phyloP scores from a whole-genome alignment of 1,140 invertebrate species.

The Drosophila cardini region DNA sequence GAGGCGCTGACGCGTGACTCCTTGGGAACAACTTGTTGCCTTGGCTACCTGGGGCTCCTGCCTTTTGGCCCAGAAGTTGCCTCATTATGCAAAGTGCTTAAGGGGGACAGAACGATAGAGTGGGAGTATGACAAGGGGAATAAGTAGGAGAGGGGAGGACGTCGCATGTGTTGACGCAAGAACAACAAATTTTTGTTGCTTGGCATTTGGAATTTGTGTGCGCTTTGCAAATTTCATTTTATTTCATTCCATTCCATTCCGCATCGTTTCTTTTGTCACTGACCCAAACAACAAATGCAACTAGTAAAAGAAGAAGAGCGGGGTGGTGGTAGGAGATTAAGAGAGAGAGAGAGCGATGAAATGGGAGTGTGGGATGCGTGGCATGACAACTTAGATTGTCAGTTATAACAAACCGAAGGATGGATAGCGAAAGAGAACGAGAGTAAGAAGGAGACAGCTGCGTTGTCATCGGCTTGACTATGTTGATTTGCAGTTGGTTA shows the following conservation, averaged over 20 bases:
- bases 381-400: slow-evolving; percentile 41
- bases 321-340: background rate
- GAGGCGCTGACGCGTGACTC: slow-evolving; percentile 74
- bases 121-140: background rate
- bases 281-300: slow-evolving; percentile 55
- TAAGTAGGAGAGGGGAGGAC: background rate
- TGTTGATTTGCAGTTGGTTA: slow-evolving; percentile 52
- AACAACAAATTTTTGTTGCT: slow-evolving; percentile 45
- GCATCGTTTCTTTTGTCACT: background rate
- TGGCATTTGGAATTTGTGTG: slow-evolving; percentile 60
- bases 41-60: slow-evolving; percentile 36
- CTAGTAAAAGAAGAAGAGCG: slow-evolving; percentile 5
- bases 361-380: slow-evolving; percentile 1
- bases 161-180: slow-evolving; percentile 33
- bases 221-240: slow-evolving; percentile 65
- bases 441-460: background rate
- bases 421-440: no score
- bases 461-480: slow-evolving; percentile 37
- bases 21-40: slow-evolving; percentile 59
- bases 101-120: background rate
- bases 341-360: background rate
- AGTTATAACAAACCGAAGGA: slow-evolving; percentile 51
- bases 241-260: slow-evolving; percentile 28
- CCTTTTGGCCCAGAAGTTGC: slow-evolving; percentile 37
- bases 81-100: slow-evolving; percentile 77